Percentiles rank a stretch among this genome's conserved stretches.
Conservation (phyloP, 2,797 vertebrate genomes). For the Vespertilio murinus region DNA sequence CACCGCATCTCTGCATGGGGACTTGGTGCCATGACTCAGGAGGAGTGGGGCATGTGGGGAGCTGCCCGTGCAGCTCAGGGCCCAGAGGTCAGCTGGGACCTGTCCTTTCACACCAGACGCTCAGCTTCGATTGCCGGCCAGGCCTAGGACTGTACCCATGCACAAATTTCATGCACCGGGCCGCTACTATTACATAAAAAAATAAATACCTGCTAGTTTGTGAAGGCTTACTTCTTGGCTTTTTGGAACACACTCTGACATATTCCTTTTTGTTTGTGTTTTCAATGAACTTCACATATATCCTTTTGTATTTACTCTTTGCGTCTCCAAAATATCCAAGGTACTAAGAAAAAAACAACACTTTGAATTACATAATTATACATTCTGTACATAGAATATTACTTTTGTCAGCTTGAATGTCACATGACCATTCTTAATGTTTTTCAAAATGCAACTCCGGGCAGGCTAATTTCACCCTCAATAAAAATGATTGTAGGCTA, state of each 20-base stretch:
- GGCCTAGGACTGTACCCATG: too few relatives aligned
- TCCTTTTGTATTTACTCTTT: constrained; percentile 96
- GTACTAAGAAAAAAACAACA: constrained; percentile 86
- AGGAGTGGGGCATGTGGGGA: too few relatives aligned
- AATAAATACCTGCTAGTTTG: constrained; percentile 91
- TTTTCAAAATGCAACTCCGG: constrained; percentile 34
- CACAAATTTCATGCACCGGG: too few relatives aligned
- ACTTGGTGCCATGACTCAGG: too few relatives aligned
- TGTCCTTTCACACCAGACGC: too few relatives aligned
- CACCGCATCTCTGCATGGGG: too few relatives aligned
- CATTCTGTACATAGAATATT: constrained; percentile 9
- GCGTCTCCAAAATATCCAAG: constrained; percentile 99
- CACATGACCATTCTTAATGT: neutral
- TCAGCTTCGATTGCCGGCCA: too few relatives aligned
- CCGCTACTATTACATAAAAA: constrained; percentile 47
- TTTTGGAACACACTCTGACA: constrained; percentile 96
- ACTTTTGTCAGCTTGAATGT: constrained; percentile 32
- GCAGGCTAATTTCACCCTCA: neutral
- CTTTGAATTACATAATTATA: constrained; percentile 50
- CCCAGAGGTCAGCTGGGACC: too few relatives aligned
- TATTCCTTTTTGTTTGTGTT: constrained; percentile 99
- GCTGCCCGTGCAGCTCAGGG: too few relatives aligned
- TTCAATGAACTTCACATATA: constrained; percentile 98
- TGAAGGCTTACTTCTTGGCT: constrained; percentile 94
- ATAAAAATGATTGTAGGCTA: neutral